A percentile compares a stretch with the other conserved stretches of the same genome.
phyloP scores from a whole-genome alignment of 1,140 invertebrate genomes.

The Forficula auricularia region DNA sequence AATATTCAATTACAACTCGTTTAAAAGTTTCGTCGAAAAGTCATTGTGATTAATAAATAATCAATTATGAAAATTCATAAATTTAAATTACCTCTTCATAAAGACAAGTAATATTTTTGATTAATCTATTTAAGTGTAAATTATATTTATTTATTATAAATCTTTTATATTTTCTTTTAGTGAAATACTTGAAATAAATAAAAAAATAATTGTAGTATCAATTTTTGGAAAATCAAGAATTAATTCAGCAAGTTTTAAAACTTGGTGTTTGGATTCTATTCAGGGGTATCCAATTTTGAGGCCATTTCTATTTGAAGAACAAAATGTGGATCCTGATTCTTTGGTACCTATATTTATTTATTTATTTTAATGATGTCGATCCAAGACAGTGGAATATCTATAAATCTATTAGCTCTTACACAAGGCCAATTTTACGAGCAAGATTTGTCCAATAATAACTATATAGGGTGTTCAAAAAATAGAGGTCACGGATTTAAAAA shows the following conservation, averaged over 20 bases:
- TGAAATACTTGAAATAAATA: slow-evolving; percentile 9
- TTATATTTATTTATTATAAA: not conserved
- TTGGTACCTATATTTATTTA: slow-evolving; percentile 22
- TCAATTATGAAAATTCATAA: no score
- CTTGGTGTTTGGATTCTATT: slow-evolving; percentile 33
- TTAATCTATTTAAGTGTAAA: no score
- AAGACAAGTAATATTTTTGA: no score
- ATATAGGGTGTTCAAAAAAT: not conserved
- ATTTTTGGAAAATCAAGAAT: slow-evolving; percentile 47
- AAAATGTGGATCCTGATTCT: slow-evolving; percentile 24
- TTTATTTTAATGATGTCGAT: not conserved
- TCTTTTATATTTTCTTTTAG: slow-evolving; percentile 1
- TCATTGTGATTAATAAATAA: no score
- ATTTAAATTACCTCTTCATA: no score
- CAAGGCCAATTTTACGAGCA: not conserved
- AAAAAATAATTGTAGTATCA: slow-evolving; percentile 43
- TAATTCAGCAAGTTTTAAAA: slow-evolving; percentile 38
- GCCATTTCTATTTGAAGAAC: slow-evolving; percentile 28
- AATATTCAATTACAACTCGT: no score
- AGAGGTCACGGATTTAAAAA: not conserved
- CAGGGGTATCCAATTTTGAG: slow-evolving; percentile 29
- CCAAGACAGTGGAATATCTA: slow-evolving; percentile 3
- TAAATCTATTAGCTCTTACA: not conserved
- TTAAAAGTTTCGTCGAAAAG: no score
- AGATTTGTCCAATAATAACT: slow-evolving; percentile 2